phyloP scores from a whole-genome alignment of 53 echinoderm and acorn worm species.

The Stichopus horrens region DNA sequence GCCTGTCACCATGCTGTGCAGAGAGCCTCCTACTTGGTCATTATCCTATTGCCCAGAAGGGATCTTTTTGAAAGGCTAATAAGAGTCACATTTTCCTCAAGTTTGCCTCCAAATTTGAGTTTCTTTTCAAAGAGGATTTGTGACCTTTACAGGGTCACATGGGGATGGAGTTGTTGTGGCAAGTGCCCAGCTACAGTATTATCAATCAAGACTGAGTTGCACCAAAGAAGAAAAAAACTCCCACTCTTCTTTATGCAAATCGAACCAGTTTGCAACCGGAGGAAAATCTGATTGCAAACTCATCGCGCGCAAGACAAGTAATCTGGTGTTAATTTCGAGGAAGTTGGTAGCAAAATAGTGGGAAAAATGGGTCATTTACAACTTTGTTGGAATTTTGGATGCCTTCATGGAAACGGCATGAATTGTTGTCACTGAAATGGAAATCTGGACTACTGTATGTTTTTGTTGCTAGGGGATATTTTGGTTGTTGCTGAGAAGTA shows the following conservation, averaged over 20 bases:
- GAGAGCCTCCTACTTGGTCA: conserved; percentile 28
- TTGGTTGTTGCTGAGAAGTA: neutral
- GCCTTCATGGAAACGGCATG: too few relatives aligned
- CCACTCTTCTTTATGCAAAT: too few relatives aligned
- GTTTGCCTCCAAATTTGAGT: conserved; percentile 5
- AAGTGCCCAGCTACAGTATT: neutral
- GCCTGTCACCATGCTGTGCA: neutral
- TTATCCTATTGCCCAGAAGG: conserved; percentile 35
- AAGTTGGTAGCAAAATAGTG: too few relatives aligned
- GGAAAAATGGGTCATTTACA: too few relatives aligned
- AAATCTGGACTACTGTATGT: neutral
- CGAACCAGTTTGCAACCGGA: too few relatives aligned
- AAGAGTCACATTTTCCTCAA: conserved; percentile 15
- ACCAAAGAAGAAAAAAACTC: too few relatives aligned
- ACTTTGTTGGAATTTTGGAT: too few relatives aligned
- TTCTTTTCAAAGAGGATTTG: neutral
- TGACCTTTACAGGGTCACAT: conserved; percentile 21
- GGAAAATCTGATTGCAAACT: too few relatives aligned
- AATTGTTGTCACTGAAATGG: neutral
- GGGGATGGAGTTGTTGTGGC: neutral
- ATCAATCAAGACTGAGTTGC: too few relatives aligned
- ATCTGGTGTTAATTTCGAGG: too few relatives aligned
- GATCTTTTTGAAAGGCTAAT: conserved; percentile 14
- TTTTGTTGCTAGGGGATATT: conserved; percentile 16
- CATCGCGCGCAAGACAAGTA: too few relatives aligned